A percentile compares a stretch with the other conserved stretches of the same genome.
These are phyloP conservation scores for Lamellibrachia columna DNA, from an alignment of 2,888 invertebrate species.

Conservation along the genomic window DNA sequence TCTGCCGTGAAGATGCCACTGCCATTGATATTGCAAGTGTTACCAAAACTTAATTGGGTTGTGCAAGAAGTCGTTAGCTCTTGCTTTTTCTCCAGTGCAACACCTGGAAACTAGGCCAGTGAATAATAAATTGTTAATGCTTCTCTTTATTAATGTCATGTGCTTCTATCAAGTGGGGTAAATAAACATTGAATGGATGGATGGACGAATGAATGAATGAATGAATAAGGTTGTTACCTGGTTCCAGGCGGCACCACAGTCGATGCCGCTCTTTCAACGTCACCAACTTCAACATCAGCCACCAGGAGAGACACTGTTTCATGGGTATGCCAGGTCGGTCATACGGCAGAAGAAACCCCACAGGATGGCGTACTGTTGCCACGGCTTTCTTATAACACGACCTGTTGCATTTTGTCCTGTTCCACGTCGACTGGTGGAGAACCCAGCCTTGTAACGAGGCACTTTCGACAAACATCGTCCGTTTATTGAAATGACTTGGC, in stretches of 20 bases:
- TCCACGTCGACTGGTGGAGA: background rate
- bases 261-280: background rate
- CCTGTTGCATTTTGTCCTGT: background rate
- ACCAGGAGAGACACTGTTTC: background rate
- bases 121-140: no score
- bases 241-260: background rate
- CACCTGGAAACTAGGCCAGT: no score
- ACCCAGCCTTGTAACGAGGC: background rate
- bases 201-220: background rate
- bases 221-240: background rate
- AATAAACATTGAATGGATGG: background rate
- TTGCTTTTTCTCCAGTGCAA: no score
- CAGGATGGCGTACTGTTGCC: background rate
- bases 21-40: no score
- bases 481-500: constrained; percentile 1
- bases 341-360: background rate
- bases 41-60: no score
- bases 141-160: no score
- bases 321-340: background rate
- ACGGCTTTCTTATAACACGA: background rate
- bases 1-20: no score
- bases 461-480: background rate
- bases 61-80: no score
- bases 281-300: background rate
- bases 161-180: background rate